A percentile compares a stretch with the other conserved stretches of the same genome.
Conservation (phyloP, 2,888 invertebrate genomes). For the Cartodere bifasciata region DNA sequence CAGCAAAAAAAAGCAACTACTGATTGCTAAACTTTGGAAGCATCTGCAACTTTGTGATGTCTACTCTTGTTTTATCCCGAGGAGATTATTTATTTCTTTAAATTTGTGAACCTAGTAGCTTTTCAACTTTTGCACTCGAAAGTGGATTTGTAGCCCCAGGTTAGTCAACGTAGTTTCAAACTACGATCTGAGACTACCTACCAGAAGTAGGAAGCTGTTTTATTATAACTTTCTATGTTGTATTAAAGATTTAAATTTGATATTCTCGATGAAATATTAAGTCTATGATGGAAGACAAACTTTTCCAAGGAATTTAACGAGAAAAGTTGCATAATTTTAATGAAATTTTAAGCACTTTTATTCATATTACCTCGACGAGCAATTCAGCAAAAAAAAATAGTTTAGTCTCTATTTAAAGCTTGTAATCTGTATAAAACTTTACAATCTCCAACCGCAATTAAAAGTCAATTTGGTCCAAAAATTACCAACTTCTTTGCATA, state of each 20-base stretch:
- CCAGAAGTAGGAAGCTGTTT: slow-evolving; percentile 9
- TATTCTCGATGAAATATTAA: slow-evolving; percentile 15
- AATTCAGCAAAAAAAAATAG: too few species aligned
- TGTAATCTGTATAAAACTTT: too few species aligned
- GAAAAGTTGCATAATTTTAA: slow-evolving; percentile 11
- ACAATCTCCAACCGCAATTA: too few species aligned
- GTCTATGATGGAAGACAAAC: slow-evolving; percentile 14
- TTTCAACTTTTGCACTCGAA: slow-evolving; percentile 19
- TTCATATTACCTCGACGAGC: too few species aligned
- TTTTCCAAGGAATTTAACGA: slow-evolving; percentile 11
- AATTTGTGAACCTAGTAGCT: slow-evolving; percentile 15
- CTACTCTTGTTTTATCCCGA: slow-evolving; percentile 15
- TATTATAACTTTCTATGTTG: slow-evolving; percentile 14
- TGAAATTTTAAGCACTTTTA: slow-evolving; percentile 2
- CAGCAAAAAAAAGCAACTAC: neutral
- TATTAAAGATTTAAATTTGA: slow-evolving; percentile 16
- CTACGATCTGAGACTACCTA: slow-evolving; percentile 13
- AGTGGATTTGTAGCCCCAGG: slow-evolving; percentile 17
- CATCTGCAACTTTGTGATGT: slow-evolving; percentile 5
- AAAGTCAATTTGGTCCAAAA: too few species aligned
- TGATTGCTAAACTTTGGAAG: neutral
- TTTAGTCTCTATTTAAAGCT: too few species aligned
- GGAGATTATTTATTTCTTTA: slow-evolving; percentile 18
- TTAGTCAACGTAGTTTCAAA: slow-evolving; percentile 10
- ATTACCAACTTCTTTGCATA: too few species aligned